A percentile compares a stretch with the other conserved stretches of the same genome.
These are phyloP conservation scores for Bombus confusus DNA, from an alignment of 1,140 invertebrate species.

Conservation along the genomic window DNA sequence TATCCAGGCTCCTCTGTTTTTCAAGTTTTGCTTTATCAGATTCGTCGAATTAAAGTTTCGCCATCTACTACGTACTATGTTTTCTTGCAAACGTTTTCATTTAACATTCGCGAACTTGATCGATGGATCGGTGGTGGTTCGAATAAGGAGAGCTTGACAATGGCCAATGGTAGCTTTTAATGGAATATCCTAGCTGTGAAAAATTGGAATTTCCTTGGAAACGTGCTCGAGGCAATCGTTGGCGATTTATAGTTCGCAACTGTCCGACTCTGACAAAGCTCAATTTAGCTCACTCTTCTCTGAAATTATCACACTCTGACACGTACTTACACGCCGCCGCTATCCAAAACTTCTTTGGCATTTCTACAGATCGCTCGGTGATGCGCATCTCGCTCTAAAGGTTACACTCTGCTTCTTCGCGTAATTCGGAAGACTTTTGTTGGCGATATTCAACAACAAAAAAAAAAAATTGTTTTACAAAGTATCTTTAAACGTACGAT, in stretches of 20 bases:
- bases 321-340: background rate
- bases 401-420: no score
- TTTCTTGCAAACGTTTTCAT: background rate
- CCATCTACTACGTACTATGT: no score
- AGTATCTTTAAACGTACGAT: background rate
- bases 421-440: background rate
- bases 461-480: background rate
- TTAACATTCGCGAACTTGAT: background rate
- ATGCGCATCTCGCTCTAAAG: background rate
- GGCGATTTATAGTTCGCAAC: background rate
- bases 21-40: background rate
- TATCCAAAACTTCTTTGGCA: background rate
- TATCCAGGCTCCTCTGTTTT: background rate
- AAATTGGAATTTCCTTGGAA: background rate
- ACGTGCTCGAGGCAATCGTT: background rate
- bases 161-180: background rate
- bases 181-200: background rate
- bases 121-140: background rate
- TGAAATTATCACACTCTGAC: background rate
- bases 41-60: no score
- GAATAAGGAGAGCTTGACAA: background rate
- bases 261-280: constrained; percentile 3
- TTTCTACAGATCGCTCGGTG: background rate
- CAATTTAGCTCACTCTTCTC: background rate
- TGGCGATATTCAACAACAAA: background rate